Conservation (phyloP, 2,888 invertebrate genomes). For the Holacanthella duospinosa region DNA sequence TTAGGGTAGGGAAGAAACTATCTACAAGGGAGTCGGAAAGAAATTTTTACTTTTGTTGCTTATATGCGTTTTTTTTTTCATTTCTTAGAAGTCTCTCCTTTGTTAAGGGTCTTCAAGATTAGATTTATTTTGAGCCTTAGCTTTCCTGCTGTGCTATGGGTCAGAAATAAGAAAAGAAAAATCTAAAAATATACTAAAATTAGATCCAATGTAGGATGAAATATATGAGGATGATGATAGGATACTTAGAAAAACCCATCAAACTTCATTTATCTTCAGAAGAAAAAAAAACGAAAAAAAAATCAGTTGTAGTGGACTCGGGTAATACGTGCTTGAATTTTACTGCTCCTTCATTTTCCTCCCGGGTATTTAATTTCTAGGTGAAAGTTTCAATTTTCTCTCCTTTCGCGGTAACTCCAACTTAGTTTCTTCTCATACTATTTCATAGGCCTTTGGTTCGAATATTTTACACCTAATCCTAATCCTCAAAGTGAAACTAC, state of each 20-base stretch:
- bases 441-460: not conserved
- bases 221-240: conserved; percentile 4
- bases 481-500: not conserved
- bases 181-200: not conserved
- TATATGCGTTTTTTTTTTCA: no score
- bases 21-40: no score
- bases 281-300: not conserved
- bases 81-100: no score
- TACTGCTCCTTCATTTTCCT: conserved; percentile 2
- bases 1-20: no score
- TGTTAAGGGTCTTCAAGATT: no score
- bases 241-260: not conserved
- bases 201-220: not conserved
- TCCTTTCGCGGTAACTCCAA: not conserved
- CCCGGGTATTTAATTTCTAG: conserved; percentile 5
- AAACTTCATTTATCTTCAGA: not conserved
- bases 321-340: not conserved
- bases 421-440: not conserved
- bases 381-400: conserved; percentile 6
- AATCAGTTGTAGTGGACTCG: not conserved
- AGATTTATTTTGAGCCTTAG: not conserved
- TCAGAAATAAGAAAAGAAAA: not conserved
- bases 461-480: not conserved
- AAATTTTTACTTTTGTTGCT: no score
- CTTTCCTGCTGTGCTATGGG: no score